A percentile compares a stretch with the other conserved stretches of the same genome.
phyloP scores from a whole-genome alignment of 2,888 invertebrate species.

The Caradrina kadenii region DNA sequence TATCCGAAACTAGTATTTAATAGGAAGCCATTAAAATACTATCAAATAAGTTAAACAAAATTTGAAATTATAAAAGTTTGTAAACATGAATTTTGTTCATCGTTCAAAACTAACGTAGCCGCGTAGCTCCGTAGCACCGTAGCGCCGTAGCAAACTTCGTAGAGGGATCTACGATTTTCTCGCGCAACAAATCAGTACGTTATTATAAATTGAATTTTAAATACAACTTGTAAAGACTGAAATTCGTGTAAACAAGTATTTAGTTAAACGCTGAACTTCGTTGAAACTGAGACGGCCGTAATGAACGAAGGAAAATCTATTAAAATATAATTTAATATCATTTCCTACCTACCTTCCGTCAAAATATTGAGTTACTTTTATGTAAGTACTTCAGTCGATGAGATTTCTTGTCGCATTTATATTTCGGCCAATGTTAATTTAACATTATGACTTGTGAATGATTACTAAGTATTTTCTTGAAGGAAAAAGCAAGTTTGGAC shows the following conservation, averaged over 20 bases:
- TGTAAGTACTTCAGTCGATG: slow-evolving; percentile 12
- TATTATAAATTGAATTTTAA: slow-evolving; percentile 21
- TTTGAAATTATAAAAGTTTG: background rate
- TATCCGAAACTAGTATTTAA: too few species aligned
- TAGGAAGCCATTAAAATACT: background rate
- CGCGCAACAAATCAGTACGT: background rate
- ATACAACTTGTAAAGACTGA: slow-evolving; percentile 11
- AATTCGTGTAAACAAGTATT: slow-evolving; percentile 7
- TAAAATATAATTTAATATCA: slow-evolving; percentile 29
- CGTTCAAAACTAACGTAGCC: slow-evolving; percentile 14
- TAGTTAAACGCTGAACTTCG: slow-evolving; percentile 5
- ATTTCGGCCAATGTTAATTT: slow-evolving; percentile 12
- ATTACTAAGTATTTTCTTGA: too few species aligned
- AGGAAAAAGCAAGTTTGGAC: too few species aligned
- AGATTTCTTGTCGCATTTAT: slow-evolving; percentile 1
- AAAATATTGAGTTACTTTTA: slow-evolving; percentile 38
- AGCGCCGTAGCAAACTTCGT: slow-evolving; percentile 41
- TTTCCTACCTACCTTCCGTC: slow-evolving; percentile 14
- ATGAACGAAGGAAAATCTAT: slow-evolving; percentile 23
- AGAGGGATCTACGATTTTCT: slow-evolving; percentile 23
- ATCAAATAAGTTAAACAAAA: slow-evolving; percentile 1
- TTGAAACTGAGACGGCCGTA: slow-evolving; percentile 8
- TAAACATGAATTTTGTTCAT: slow-evolving; percentile 7
- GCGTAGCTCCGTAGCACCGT: slow-evolving; percentile 32
- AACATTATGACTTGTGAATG: background rate